A percentile compares a stretch with the other conserved stretches of the same genome.
Evolutionary conservation across 2,113 vertebrate genomes (phyloP).

Genomic region (Phalacrocorax pelagicus): DNA sequence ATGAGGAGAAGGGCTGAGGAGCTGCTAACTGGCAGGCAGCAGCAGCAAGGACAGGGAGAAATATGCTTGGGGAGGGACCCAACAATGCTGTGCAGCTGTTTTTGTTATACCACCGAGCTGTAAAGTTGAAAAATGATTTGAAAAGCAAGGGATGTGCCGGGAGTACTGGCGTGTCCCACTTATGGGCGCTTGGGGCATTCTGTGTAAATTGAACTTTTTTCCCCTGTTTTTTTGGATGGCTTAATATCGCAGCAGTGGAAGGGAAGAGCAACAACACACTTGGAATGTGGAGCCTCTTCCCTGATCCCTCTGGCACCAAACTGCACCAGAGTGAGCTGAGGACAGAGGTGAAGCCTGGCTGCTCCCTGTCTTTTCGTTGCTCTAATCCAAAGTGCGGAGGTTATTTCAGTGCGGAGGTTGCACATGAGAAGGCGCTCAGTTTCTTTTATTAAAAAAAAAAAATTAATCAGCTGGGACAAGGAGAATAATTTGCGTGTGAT

Average conservation of each 20-base stretch:
- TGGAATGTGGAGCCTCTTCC: conserved; percentile 6
- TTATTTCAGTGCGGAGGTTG: conserved; percentile 9
- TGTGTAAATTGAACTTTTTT: conserved; percentile 40
- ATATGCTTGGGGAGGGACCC: neutral
- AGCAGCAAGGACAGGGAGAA: neutral
- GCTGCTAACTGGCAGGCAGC: neutral
- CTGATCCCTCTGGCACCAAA: conserved; percentile 24
- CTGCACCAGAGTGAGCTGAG: conserved; percentile 60
- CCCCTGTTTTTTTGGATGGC: neutral
- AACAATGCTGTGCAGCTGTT: conserved; percentile 6
- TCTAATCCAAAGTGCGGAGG: neutral
- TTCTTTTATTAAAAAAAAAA: neutral
- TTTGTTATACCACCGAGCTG: conserved; percentile 37
- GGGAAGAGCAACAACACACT: conserved; percentile 48
- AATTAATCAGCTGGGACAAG: rapidly evolving
- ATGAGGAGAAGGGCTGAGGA: neutral
- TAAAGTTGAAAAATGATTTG: conserved; percentile 33
- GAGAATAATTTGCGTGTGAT: neutral
- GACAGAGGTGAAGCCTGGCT: neutral
- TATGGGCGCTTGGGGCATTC: conserved; percentile 13
- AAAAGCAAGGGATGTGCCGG: neutral
- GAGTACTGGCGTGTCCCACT: neutral
- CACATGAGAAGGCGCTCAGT: neutral
- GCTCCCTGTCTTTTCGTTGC: conserved; percentile 48
- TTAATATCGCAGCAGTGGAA: conserved; percentile 44